Base-by-base conservation (phyloP, 2,113 vertebrate species). In the Austrofundulus limnaeus region DNA sequence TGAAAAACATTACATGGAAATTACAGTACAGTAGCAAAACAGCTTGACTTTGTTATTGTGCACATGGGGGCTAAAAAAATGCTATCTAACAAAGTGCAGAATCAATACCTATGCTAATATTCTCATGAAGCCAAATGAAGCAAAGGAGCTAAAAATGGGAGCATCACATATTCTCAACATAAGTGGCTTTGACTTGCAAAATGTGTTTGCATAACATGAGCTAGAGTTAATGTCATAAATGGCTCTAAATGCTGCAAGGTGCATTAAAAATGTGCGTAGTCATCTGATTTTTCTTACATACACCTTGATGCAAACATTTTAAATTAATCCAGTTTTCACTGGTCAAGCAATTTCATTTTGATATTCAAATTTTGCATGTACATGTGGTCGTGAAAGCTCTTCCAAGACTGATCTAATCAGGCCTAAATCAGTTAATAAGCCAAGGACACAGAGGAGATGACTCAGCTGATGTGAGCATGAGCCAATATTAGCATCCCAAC, bases 361-460 rank as follows among this genome's bases (percentile, higher is more conserved):
- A 92, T 86, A 90, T 91, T 91, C 80, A 90, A 88, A 91, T 91
- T 58, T 64, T 61, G 69, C 62, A 55, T n/a, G 62, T 60, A 37
- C 34, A 75, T 38, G 72, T 56, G 70, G 48, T 61, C 17, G 72
- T 12, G 65, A 61, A 70, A 19, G 72, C 55, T 73, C 28, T 66
- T 45, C 72, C 55, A 61, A 42, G 77, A 64, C 71, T 84, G 82
- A 90, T 90, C 86, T 88, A 91, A 91, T 92, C 89, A 88, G 80
- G 78, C 81, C 80, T 88, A 87, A 86, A 89, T 90, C 80, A 88
- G 89, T 88, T 90, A 90, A 92, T 90, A 88, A 89, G 87, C 84
- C 84, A 89, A 91, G 90, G 88, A 88, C 89, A 90, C 79, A 72
- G 85, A 89, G 82, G 77, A 88, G 88, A 88, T 89, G 90, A 91